Evolutionary conservation across 2,113 vertebrate species (phyloP), one percentile per base, ranked within the genome.

Genomic region (Tenebrosternarchus preto): DNA sequence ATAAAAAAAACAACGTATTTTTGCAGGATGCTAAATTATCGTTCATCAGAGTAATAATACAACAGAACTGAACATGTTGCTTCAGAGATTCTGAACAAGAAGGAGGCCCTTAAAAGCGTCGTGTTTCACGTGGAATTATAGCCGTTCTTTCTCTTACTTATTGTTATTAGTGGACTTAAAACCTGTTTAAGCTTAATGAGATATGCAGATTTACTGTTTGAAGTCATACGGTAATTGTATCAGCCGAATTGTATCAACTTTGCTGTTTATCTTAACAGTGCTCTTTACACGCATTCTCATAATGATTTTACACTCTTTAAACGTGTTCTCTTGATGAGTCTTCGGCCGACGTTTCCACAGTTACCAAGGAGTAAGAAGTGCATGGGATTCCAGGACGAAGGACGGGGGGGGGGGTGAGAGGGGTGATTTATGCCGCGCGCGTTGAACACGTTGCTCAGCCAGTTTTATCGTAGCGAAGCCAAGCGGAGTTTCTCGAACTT

Each of bases 181-280:
- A 66, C 67, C 36, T 19, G 55, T 63, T 64, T 82, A 43, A 33
- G 55, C 27, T 76, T 86, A 83, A 77, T 82, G 67, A 80, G 83
- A 84, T 78, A 83, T 78, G 81, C 53, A 81, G 71, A 86, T 76
- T n/a, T 81, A 75, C 77, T 68, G 73, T 86, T 75, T 84, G 77
- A 82, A 84, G 77, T 73, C 12, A 12, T 64, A 80, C 81, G 59
- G 17, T 80, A 80, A 80, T 61, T 59, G 76, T 46, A 73, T 59
- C 73, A 81, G 57, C 63, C 20, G 33, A 70, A 73, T 86, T 71
- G 29, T 78, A 63, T 72, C 68, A n/a, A 29, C 33, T 74, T 80
- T 33, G 61, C 63, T 67, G 73, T 68, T 70, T 80, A 56, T 75
- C 50, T 53, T 73, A 61, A 39, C 82, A 74, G 46, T 56, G 33